These are phyloP conservation scores for Lethenteron reissneri DNA, from an alignment of 2,113 vertebrate species.

Conservation along the genomic window DNA sequence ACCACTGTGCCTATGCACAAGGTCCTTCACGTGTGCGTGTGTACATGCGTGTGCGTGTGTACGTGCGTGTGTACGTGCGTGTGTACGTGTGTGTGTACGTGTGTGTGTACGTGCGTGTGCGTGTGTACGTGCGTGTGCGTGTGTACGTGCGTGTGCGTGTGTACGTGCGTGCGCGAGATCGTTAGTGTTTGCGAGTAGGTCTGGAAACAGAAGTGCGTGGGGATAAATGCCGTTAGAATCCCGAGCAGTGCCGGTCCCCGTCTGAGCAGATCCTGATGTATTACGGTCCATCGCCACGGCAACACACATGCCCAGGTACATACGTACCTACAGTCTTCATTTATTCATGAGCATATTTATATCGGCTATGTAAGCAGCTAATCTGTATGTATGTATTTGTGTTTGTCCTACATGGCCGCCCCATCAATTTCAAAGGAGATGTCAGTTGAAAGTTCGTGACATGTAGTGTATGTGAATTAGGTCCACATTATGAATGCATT, in stretches of 20 bases:
- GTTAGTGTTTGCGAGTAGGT: neutral
- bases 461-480: no score
- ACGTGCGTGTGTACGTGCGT: neutral
- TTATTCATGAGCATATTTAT: neutral
- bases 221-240: no score
- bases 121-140: neutral
- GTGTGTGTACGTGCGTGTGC: constrained; percentile 3
- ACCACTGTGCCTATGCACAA: no score
- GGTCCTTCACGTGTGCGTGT: neutral
- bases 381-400: neutral
- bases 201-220: neutral
- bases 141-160: constrained; percentile 1
- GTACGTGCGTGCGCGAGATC: neutral
- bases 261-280: no score
- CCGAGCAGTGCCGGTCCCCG: no score
- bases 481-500: no score
- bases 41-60: neutral
- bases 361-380: neutral
- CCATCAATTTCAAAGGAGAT: no score
- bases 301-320: no score
- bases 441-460: no score
- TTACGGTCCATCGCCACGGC: no score
- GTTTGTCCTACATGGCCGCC: neutral
- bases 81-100: constrained; percentile 2
- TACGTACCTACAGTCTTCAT: no score